Evolutionary conservation across 37 sponge, comb jelly and placozoan genomes (phyloP).

Genomic region (Dysidea cf. avara): DNA sequence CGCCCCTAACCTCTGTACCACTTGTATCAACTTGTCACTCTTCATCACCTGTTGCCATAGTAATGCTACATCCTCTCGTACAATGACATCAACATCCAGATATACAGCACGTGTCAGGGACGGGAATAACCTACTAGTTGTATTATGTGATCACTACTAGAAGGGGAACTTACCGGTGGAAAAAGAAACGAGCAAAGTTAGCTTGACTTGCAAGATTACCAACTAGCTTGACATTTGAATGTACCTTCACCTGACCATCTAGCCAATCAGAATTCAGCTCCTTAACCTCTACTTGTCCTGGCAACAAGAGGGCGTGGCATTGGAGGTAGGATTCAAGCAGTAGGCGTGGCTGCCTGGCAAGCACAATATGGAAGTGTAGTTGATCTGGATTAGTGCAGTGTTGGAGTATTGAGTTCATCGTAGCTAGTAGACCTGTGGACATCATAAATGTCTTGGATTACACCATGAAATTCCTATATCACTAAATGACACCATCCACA

Average conservation of each 20-base stretch:
- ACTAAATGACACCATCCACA: too few species aligned
- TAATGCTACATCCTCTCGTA: slow-evolving; percentile 33
- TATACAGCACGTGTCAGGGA: slow-evolving; percentile 31
- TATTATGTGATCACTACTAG: not conserved
- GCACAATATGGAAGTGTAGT: slow-evolving; percentile 37
- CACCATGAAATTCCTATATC: too few species aligned
- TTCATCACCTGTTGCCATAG: slow-evolving; percentile 20
- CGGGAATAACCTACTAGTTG: slow-evolving; percentile 17
- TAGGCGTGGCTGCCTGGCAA: slow-evolving; percentile 11
- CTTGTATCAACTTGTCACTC: slow-evolving; percentile 19
- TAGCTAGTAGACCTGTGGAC: slow-evolving; percentile 18
- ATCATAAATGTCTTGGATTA: too few species aligned
- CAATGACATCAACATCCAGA: slow-evolving; percentile 45
- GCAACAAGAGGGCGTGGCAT: slow-evolving; percentile 16
- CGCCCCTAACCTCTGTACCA: slow-evolving; percentile 38
- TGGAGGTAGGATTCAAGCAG: slow-evolving; percentile 26
- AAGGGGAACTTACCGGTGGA: not conserved
- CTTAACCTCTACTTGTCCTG: slow-evolving; percentile 21
- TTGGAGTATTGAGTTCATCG: slow-evolving; percentile 36
- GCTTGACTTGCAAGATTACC: slow-evolving; percentile 69
- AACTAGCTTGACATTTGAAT: slow-evolving; percentile 11
- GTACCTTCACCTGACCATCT: slow-evolving; percentile 14
- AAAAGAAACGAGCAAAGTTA: slow-evolving; percentile 67
- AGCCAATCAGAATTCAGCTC: slow-evolving; percentile 22
- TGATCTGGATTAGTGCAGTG: slow-evolving; percentile 19